Percentiles rank a stretch among this genome's conserved stretches.
Evolutionary conservation across 2,113 vertebrate genomes (phyloP).

Genomic region (Seriola aureovittata): DNA sequence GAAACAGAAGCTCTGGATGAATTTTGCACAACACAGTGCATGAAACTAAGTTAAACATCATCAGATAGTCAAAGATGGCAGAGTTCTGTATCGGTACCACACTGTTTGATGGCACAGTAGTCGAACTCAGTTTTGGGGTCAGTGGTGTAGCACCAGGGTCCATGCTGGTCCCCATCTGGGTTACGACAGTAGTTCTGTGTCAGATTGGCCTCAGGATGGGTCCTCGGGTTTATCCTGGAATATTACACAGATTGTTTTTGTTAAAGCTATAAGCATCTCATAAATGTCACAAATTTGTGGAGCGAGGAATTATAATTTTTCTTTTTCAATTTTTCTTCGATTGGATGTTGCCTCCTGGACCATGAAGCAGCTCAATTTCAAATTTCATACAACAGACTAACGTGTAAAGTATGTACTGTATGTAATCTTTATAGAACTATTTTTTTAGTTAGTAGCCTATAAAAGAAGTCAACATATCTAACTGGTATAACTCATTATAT

Average conservation of each 20-base stretch:
- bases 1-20: slow-evolving; percentile 13
- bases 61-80: not conserved
- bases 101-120: slow-evolving; percentile 94
- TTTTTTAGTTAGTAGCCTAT: no score
- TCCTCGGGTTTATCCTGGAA: slow-evolving; percentile 88
- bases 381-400: no score
- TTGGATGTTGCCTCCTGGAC: not conserved
- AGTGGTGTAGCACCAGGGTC: slow-evolving; percentile 97
- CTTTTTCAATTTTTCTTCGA: not conserved
- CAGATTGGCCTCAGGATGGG: slow-evolving; percentile 87
- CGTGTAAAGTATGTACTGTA: no score
- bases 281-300: not conserved
- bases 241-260: slow-evolving; percentile 7
- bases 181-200: slow-evolving; percentile 95
- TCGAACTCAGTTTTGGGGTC: slow-evolving; percentile 94
- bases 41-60: not conserved
- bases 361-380: no score
- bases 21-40: not conserved
- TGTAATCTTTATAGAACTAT: no score
- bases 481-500: no score
- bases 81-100: slow-evolving; percentile 82
- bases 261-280: not conserved
- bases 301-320: not conserved
- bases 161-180: slow-evolving; percentile 92
- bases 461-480: no score